phyloP scores from a whole-genome alignment of 2,113 vertebrate species.

The Delphinus delphis region DNA sequence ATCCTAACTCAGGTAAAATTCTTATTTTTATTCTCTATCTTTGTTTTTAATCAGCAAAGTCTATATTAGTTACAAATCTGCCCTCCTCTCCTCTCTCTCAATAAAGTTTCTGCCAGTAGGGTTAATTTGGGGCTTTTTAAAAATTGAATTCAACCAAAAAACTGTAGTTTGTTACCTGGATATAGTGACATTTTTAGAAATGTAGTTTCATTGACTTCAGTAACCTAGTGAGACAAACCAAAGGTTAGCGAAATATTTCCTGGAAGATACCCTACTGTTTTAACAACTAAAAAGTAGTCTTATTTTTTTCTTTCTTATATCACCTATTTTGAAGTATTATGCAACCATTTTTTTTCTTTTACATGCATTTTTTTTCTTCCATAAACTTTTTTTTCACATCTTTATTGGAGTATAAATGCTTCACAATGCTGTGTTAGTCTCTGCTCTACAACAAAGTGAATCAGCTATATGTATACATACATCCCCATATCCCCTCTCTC shows the following conservation, averaged over 20 bases:
- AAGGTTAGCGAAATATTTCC: conserved; percentile 35
- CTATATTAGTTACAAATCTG: neutral
- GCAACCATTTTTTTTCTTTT: neutral
- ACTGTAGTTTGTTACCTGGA: neutral
- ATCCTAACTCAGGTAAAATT: conserved; percentile 54
- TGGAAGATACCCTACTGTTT: neutral
- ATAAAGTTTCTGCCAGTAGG: neutral
- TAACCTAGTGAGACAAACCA: neutral
- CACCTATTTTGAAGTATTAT: neutral
- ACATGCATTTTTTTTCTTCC: too few species aligned
- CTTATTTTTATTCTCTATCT: conserved; percentile 58
- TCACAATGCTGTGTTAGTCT: too few species aligned
- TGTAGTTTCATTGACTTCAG: neutral
- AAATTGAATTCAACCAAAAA: neutral
- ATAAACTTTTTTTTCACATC: too few species aligned
- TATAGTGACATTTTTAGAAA: conserved; percentile 14
- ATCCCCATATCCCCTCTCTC: too few species aligned
- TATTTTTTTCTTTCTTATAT: neutral
- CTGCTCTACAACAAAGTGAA: too few species aligned
- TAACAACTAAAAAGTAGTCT: neutral
- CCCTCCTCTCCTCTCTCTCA: neutral
- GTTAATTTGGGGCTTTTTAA: neutral
- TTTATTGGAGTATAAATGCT: too few species aligned
- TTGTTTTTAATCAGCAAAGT: conserved; percentile 35
- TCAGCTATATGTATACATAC: too few species aligned